Base-by-base conservation (phyloP, 2,797 vertebrate genomes). In the Sebastes hubbsi region DNA sequence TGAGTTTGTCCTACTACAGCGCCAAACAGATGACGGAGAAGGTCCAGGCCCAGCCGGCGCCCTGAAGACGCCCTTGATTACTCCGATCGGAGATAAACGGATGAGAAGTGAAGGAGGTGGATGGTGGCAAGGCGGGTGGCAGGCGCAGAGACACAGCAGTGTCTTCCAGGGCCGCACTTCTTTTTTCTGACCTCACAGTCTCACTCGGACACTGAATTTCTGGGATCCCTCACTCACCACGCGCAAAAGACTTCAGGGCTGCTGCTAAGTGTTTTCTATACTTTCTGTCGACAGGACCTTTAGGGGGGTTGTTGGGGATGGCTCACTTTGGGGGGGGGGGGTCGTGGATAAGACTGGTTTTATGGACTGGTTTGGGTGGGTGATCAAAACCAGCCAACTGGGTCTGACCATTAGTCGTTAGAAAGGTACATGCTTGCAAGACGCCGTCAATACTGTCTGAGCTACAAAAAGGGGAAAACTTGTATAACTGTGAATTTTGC, bases 1-100 rank as follows among this genome's bases (percentile, higher is more conserved):
- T 99, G 69, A 94, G 98, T 49, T 81, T 98, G 75, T 99, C 98
- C 88, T 96, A 97, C 92, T 99, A 98, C 92, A 98, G 97, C 1
- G 96, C 95, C 77, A 96, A 96, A 71, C 97, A 97, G 89, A 98
- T 99, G 97, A 95, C 96, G 0, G 92, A 95, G 75, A 95, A 93
- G 46, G 95, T 95, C 30, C 89, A 87, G 5, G 82, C n/a, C 16
- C 77, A 77, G 59, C 93, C 94, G 0, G 67, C 58, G 0, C 91
- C 92, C 46, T 96, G 94, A 96, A 76, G 56, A 58, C 7, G 36
- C 77, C 42, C 16, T 16, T 0, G 6, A 32, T 38, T 0, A 1
- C 52, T 27, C 60, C 14, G 29, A 60, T 55, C 5, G 67, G 56
- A 76, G 61, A 80, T 72, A 30, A 80, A 49, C 3, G 52, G 52